Evolutionary conservation across 2,797 vertebrate species (phyloP).

Genomic region (Dicrostonyx torquatus): DNA sequence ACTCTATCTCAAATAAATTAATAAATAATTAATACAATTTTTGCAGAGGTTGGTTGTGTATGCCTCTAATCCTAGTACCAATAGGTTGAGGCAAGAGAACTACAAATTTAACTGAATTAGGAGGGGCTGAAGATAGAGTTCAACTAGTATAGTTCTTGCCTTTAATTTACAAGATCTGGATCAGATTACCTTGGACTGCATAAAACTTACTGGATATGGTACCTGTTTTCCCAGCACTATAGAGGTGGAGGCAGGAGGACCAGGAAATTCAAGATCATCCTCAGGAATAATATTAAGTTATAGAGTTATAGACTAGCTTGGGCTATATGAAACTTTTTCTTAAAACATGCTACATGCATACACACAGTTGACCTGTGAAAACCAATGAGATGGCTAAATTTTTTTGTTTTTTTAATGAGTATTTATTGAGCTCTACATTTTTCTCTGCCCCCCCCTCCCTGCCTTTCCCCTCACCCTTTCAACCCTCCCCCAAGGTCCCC

Average conservation of each 20-base stretch:
- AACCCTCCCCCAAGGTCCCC: too few species aligned
- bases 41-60: background rate
- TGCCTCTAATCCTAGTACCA: background rate
- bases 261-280: background rate
- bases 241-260: background rate
- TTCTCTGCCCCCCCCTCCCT: too few species aligned
- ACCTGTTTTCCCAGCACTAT: background rate
- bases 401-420: too few species aligned
- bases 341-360: background rate
- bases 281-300: background rate
- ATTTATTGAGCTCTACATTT: too few species aligned
- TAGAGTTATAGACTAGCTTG: background rate
- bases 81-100: background rate
- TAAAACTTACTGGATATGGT: background rate
- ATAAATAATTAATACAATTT: background rate
- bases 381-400: background rate
- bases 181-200: background rate
- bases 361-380: background rate
- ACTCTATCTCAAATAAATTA: background rate
- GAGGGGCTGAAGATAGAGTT: background rate
- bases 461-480: too few species aligned
- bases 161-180: background rate
- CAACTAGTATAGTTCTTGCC: background rate
- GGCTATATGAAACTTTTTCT: background rate
- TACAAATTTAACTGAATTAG: background rate